A percentile compares a stretch with the other conserved stretches of the same genome.
Conservation (phyloP, 2,888 invertebrate species). For the Tineola bisselliella region DNA sequence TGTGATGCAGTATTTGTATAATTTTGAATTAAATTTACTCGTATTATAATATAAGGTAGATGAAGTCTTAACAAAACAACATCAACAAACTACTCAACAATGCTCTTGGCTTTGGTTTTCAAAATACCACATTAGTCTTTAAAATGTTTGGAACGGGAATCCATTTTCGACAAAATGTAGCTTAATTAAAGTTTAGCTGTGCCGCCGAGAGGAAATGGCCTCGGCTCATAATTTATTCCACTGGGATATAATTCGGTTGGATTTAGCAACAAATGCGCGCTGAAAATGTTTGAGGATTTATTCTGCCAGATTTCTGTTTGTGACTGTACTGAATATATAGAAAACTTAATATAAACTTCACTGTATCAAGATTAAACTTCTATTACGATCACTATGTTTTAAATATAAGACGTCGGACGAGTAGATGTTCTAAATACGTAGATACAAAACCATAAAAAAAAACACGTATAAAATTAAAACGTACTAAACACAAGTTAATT, state of each 20-base stretch:
- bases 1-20: too few species aligned
- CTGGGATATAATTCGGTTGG: slow-evolving; percentile 50
- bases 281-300: slow-evolving; percentile 12
- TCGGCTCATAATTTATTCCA: slow-evolving; percentile 58
- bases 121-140: slow-evolving; percentile 20
- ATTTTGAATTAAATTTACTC: too few species aligned
- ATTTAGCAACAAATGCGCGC: slow-evolving; percentile 23
- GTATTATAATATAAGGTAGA: too few species aligned
- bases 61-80: too few species aligned
- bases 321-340: slow-evolving; percentile 1
- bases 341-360: not conserved
- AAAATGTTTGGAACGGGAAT: slow-evolving; percentile 50
- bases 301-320: slow-evolving; percentile 11
- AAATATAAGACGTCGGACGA: too few species aligned
- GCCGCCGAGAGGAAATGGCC: slow-evolving; percentile 48
- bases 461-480: not conserved
- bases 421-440: too few species aligned
- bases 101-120: not conserved
- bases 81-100: too few species aligned
- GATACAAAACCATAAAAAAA: not conserved
- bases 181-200: slow-evolving; percentile 58
- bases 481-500: not conserved
- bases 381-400: not conserved
- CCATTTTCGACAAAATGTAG: slow-evolving; percentile 52
- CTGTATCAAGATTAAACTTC: not conserved